phyloP scores from a whole-genome alignment of 2,888 invertebrate genomes.

The Hydraecia micacea region DNA sequence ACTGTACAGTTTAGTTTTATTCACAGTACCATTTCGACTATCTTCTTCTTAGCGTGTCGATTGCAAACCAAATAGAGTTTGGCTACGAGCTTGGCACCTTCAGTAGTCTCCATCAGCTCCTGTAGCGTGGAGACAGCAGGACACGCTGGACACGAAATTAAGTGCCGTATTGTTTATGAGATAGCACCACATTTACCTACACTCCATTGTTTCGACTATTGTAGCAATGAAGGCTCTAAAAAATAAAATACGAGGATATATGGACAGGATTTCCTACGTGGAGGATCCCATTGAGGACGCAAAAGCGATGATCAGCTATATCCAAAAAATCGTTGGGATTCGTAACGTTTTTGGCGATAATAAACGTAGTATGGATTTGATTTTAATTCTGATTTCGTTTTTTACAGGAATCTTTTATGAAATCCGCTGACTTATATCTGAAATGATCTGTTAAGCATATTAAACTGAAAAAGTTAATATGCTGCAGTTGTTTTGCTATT shows the following conservation, averaged over 20 bases:
- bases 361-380: constrained; percentile 66
- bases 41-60: not conserved
- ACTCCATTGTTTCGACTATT: not conserved
- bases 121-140: not conserved
- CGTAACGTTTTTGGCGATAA: constrained; percentile 77
- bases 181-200: not conserved
- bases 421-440: not conserved
- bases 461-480: not conserved
- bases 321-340: constrained; percentile 76
- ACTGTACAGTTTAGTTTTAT: constrained; percentile 2
- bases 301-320: constrained; percentile 73
- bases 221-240: constrained; percentile 48
- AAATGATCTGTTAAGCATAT: not conserved
- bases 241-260: constrained; percentile 32
- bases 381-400: not conserved
- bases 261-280: constrained; percentile 54
- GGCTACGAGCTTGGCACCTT: not conserved
- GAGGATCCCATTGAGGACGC: constrained; percentile 73
- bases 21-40: constrained; percentile 19
- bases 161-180: not conserved
- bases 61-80: not conserved
- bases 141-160: not conserved
- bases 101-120: not conserved
- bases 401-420: not conserved
- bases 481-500: not conserved